These are phyloP conservation scores for Ophonus ardosiacus DNA, from an alignment of 2,888 invertebrate genomes.

Conservation along the genomic window DNA sequence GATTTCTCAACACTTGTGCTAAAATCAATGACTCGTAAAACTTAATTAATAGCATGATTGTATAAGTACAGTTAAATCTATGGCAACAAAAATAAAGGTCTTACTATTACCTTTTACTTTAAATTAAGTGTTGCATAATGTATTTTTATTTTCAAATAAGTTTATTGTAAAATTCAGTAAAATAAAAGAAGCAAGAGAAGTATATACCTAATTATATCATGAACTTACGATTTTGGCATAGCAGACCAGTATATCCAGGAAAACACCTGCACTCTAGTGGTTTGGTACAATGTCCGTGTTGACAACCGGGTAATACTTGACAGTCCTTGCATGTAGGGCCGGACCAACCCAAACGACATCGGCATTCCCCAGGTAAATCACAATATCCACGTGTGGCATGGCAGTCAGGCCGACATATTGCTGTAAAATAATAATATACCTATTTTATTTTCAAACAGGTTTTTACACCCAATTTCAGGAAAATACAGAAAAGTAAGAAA, in stretches of 20 bases:
- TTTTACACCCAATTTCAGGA: too few relatives aligned
- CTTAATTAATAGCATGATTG: background rate
- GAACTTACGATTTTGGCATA: conserved; percentile 91
- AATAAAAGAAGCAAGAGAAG: too few relatives aligned
- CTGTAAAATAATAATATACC: too few relatives aligned
- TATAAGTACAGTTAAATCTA: background rate
- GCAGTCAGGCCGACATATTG: conserved; percentile 91
- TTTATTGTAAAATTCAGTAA: too few relatives aligned
- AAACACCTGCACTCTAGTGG: conserved; percentile 94
- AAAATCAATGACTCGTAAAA: conserved; percentile 25
- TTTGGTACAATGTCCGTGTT: conserved; percentile 92
- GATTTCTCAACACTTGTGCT: conserved; percentile 27
- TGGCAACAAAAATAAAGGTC: background rate
- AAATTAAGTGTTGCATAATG: background rate
- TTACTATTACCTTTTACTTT: background rate
- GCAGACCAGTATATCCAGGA: conserved; percentile 93
- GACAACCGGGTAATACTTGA: conserved; percentile 92
- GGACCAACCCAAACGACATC: conserved; percentile 94
- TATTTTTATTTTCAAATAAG: too few relatives aligned
- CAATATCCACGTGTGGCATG: conserved; percentile 92
- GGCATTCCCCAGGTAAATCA: conserved; percentile 90
- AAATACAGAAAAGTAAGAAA: too few relatives aligned
- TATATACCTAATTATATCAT: background rate
- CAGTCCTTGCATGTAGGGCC: conserved; percentile 92
- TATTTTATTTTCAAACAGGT: too few relatives aligned